Base-by-base conservation (phyloP, 2,888 invertebrate genomes). In the Uloborus plumipes region DNA sequence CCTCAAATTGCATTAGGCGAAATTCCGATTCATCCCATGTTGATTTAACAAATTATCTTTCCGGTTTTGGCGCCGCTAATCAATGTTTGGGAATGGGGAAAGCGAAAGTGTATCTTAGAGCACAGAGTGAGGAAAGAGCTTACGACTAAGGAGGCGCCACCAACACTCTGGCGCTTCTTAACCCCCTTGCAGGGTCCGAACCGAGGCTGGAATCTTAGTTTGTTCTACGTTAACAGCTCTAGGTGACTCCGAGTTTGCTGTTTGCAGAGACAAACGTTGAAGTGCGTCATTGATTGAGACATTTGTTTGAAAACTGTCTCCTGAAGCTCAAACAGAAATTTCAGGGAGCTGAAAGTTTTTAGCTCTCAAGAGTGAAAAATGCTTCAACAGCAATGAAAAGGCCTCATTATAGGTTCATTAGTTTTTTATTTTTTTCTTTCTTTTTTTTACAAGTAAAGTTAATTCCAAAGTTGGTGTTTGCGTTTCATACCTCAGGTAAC, bases 41-140 rank as follows among this genome's bases (percentile, higher is more conserved):
- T 81, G 75, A 81, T 81, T 75, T 75, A 81, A 81, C 75, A 75
- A 81, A 81, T 81, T 75, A 81, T 75, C 80, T 74, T 75, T 69
- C 67, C 51, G 72, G 66, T 79, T 72, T 72, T 72, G 72, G 73
- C 67, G 58, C 73, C 59, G 72, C 62, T 79, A 79, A 79, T 79
- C 79, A 79, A 79, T 79, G 79, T 50, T 39, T 39, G 39, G 39
- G 39, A 47, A 22, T 16, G 62, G 39, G 51, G 18, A 49, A 15
- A 71, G 62, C 47, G 59, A 61, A 64, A 70, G 18, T 26, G 71
- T 59, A 55, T 71, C 78, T 71, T 71, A 31, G 18, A 71, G 70
- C 71, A 47, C 47, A 49, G 18, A 20, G 22, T 59, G 59, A 59
- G 20, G 39, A 39, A 31, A 49, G 58, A 22, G 65, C 61, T 69